phyloP scores from a whole-genome alignment of 2,797 vertebrate genomes.

The Danio kyathit region DNA sequence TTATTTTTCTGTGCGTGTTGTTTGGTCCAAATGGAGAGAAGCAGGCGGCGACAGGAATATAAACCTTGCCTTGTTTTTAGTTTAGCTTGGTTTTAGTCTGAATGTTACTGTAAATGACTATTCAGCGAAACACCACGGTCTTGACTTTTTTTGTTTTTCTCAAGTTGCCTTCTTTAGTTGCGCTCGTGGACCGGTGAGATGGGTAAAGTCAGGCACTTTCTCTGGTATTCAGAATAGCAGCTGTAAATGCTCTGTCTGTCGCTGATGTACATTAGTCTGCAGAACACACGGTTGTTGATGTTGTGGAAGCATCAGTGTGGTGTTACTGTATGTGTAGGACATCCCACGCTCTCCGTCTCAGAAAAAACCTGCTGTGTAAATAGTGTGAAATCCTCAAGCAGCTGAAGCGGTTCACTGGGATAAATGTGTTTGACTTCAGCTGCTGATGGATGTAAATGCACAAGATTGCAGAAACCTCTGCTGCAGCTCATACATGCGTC shows the following conservation, averaged over 20 bases:
- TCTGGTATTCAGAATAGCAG: slow-evolving; percentile 50
- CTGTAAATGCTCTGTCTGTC: slow-evolving; percentile 42
- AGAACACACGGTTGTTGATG: slow-evolving; percentile 56
- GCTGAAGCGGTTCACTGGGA: too few relatives aligned
- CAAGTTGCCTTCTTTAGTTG: slow-evolving; percentile 68
- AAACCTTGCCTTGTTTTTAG: slow-evolving; percentile 47
- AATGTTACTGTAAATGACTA: slow-evolving; percentile 36
- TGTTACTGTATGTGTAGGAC: slow-evolving; percentile 31
- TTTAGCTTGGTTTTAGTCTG: not conserved
- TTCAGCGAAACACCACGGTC: slow-evolving; percentile 27
- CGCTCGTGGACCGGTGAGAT: slow-evolving; percentile 46
- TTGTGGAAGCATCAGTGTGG: slow-evolving; percentile 54
- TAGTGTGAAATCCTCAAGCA: too few relatives aligned
- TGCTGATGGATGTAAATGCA: too few relatives aligned
- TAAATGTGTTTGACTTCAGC: too few relatives aligned
- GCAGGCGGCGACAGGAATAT: slow-evolving; percentile 1
- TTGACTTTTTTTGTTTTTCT: slow-evolving; percentile 61
- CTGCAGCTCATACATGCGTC: too few relatives aligned
- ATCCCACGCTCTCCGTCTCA: too few relatives aligned
- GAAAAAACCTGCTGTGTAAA: too few relatives aligned
- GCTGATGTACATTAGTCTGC: slow-evolving; percentile 40
- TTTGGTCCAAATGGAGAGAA: not conserved
- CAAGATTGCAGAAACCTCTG: too few relatives aligned
- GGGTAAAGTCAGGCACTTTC: slow-evolving; percentile 48
- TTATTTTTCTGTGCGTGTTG: too few relatives aligned